Base-by-base conservation (phyloP, 2,888 invertebrate genomes). In the Periphyllus acericola region DNA sequence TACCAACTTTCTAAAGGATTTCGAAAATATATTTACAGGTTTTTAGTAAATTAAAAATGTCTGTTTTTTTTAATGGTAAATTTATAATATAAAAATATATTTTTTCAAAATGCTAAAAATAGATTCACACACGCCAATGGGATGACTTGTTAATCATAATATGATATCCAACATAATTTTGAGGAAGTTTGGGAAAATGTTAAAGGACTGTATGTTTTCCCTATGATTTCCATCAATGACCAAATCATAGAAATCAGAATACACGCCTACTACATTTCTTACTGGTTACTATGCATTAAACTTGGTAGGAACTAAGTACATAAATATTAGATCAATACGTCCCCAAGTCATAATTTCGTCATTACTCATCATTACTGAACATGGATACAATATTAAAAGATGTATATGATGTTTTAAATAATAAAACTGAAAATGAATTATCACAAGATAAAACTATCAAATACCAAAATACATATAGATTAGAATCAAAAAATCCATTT, bases 401-500 rank as follows among this genome's bases (percentile, higher is more conserved):
- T 81, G 86, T 87, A 25, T 80, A 80, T 74, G 86, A 87, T 80
- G 86, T 80, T 80, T 87, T 87, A 74, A 66, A 60, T 32, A 87
- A 87, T 46, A 80, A 80, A 80, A 81, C 80, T 29, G 86, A 87
- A 81, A 81, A 80, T 80, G 86, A 87, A 80, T 46, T 68, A 66
- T 3, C 55, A 17, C 72, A 87, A 52, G 86, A 87, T 25, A 87
- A 87, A 80, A 21, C 81, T 6, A 9, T 81, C 1, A 80, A 87
- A 72, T 80, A 87, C 74, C 86, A 87, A 91, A 95, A 95, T 86
- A 94, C 94, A 0, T 95, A 94, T 91, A 94, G 94, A 90, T 91
- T 95, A 72, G 93, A 94, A 89, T 92, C 95, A 0, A 93, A 93
- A 89, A 94, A 93, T 90, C 93, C 93, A 3, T 95, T 95, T 91